phyloP scores from a whole-genome alignment of 2,113 vertebrate species.

The Sterna hirundo region DNA sequence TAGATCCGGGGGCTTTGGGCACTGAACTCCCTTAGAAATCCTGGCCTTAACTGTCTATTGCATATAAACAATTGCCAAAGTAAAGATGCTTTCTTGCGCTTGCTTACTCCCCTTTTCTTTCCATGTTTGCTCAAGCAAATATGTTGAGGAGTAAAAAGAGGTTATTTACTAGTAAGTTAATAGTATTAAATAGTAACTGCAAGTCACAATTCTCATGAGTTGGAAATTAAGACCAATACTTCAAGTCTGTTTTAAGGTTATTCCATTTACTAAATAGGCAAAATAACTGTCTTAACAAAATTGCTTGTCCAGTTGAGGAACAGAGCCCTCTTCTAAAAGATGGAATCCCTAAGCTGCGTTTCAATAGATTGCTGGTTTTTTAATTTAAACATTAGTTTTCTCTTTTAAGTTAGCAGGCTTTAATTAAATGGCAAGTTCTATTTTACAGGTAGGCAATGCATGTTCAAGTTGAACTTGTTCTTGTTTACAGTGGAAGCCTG shows the following conservation, averaged over 20 bases:
- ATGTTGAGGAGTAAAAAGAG: not conserved
- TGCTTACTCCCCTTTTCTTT: not conserved
- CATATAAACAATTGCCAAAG: not conserved
- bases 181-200: not conserved
- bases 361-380: not conserved
- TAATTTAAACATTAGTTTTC: not conserved
- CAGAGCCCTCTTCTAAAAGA: not conserved
- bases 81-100: not conserved
- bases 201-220: not conserved
- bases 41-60: not conserved
- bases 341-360: not conserved
- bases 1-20: not conserved
- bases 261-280: not conserved
- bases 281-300: not conserved
- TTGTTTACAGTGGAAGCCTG: constrained; percentile 32
- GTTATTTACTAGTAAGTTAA: not conserved
- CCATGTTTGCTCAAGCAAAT: not conserved
- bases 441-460: not conserved
- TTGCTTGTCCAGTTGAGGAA: not conserved
- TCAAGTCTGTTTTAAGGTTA: not conserved
- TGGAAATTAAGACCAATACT: not conserved
- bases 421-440: not conserved
- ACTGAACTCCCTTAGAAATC: not conserved
- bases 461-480: constrained; percentile 18
- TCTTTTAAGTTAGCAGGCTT: not conserved